Conservation (phyloP, 2,113 vertebrate species). For the Bettongia penicillata region DNA sequence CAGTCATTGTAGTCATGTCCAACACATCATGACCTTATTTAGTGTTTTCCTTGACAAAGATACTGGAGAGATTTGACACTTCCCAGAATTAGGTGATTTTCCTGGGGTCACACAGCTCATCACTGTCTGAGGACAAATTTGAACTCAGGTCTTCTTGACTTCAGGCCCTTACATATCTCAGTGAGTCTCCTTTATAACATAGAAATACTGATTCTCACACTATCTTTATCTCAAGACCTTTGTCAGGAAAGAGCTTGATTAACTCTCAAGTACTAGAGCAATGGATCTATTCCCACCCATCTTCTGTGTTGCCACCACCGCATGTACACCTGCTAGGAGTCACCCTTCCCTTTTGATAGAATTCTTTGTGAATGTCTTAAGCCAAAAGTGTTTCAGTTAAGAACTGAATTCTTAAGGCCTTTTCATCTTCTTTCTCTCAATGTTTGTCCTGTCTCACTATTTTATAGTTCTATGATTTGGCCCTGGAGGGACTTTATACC, state of each 20-base stretch:
- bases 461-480: not conserved
- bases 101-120: not conserved
- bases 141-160: not conserved
- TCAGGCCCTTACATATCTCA: not conserved
- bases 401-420: not conserved
- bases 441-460: accelerated
- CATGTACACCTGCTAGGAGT: not conserved
- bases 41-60: too few species aligned
- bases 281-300: not conserved
- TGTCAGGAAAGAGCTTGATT: not conserved
- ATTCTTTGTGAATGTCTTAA: not conserved
- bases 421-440: not conserved
- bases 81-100: not conserved
- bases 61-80: too few species aligned
- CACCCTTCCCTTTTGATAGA: not conserved
- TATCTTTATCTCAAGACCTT: too few species aligned
- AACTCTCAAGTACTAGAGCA: not conserved
- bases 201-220: not conserved
- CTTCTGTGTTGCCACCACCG: not conserved
- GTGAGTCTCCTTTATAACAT: not conserved
- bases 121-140: not conserved
- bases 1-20: not conserved
- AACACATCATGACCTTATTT: not conserved
- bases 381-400: not conserved
- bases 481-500: not conserved